A percentile compares a stretch with the other conserved stretches of the same genome.
These are phyloP conservation scores for Octodon degus DNA, from an alignment of 2,113 vertebrate genomes.

Conservation along the genomic window DNA sequence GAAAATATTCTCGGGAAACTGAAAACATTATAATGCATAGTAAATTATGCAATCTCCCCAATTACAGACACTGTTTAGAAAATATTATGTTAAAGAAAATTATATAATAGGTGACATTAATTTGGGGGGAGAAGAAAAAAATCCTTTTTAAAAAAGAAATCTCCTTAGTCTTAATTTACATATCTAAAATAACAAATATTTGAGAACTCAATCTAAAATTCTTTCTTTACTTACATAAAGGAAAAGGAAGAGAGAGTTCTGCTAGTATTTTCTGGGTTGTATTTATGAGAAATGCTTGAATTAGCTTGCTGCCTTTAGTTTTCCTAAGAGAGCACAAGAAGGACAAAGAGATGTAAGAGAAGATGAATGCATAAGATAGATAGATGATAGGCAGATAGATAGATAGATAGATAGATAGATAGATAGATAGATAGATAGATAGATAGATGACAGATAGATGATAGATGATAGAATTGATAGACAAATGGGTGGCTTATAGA, in stretches of 20 bases:
- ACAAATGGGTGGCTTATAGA: not conserved
- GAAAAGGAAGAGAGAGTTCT: not conserved
- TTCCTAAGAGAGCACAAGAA: not conserved
- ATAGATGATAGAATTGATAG: not conserved
- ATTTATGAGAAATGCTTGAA: not conserved
- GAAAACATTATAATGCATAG: slow-evolving; percentile 56
- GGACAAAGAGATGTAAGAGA: not conserved
- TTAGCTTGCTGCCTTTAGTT: slow-evolving; percentile 1
- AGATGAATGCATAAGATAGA: not conserved
- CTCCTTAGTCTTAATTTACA: not conserved
- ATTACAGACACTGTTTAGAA: slow-evolving; percentile 55
- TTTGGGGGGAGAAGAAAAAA: slow-evolving; percentile 44
- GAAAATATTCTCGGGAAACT: slow-evolving; percentile 69
- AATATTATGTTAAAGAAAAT: slow-evolving; percentile 58
- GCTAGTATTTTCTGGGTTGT: not conserved
- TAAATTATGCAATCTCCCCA: slow-evolving; percentile 63
- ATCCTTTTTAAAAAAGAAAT: not conserved
- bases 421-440: too few relatives aligned
- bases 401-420: too few relatives aligned
- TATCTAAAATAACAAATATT: slow-evolving; percentile 38
- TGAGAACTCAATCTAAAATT: slow-evolving; percentile 42
- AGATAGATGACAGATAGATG: not conserved
- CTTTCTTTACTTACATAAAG: slow-evolving; percentile 17
- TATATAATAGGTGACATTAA: slow-evolving; percentile 28
- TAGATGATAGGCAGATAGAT: not conserved